These are phyloP conservation scores for Andricus quercusramuli DNA, from an alignment of 2,888 invertebrate genomes.

Conservation along the genomic window DNA sequence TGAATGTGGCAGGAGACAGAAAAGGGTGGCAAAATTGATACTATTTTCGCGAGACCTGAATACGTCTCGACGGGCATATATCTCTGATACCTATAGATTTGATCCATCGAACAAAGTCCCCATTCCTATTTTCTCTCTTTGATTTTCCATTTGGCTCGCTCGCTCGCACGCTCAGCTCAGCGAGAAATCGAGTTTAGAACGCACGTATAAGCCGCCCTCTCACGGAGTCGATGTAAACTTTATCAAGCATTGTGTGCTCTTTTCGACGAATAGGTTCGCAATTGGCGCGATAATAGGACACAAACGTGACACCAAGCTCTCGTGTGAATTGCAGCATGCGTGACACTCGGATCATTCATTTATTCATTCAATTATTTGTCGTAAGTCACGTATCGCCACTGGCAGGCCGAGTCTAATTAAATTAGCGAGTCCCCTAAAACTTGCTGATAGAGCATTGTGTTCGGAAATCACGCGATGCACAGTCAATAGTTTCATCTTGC, in stretches of 20 bases:
- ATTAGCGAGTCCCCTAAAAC: conserved; percentile 53
- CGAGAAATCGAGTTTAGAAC: conserved; percentile 61
- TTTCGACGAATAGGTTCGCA: conserved; percentile 60
- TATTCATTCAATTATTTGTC: conserved; percentile 71
- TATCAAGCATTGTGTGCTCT: conserved; percentile 60
- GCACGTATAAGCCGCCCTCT: conserved; percentile 47
- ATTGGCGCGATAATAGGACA: conserved; percentile 55
- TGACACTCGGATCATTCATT: conserved; percentile 54
- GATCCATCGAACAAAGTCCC: conserved; percentile 43
- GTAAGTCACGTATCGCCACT: conserved; percentile 73
- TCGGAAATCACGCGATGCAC: conserved; percentile 43
- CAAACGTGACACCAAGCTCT: conserved; percentile 8
- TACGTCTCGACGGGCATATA: conserved; percentile 42
- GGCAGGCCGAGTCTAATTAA: conserved; percentile 45
- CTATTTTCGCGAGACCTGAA: conserved; percentile 44
- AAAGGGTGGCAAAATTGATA: conserved; percentile 44
- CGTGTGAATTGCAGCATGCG: conserved; percentile 6
- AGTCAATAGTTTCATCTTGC: conserved; percentile 46
- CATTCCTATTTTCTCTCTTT: conserved; percentile 47
- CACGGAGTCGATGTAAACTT: conserved; percentile 58
- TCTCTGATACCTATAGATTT: conserved; percentile 39
- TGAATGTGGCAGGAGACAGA: conserved; percentile 41
- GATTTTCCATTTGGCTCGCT: conserved; percentile 56
- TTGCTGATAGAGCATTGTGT: conserved; percentile 61
- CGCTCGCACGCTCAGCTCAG: conserved; percentile 44